phyloP scores from a whole-genome alignment of 2,888 invertebrate species.

The Caenorhabditis zanzibari region DNA sequence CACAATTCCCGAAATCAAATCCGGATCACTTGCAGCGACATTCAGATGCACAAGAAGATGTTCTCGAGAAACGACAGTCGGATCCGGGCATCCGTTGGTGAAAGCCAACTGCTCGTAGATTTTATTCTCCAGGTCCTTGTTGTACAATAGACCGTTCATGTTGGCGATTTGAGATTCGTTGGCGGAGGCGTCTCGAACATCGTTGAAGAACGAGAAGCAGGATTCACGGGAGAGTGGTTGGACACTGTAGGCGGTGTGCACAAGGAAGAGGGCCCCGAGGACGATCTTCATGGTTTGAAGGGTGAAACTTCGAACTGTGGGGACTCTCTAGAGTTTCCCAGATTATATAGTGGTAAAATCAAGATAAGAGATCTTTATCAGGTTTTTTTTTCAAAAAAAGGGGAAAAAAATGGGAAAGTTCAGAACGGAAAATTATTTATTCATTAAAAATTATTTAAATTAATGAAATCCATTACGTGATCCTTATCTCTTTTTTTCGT shows the following conservation, averaged over 20 bases:
- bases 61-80: background rate
- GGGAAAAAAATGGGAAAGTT: too few relatives aligned
- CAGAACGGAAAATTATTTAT: too few relatives aligned
- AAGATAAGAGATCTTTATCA: slow-evolving; percentile 2
- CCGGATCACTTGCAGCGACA: background rate
- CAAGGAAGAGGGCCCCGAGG: background rate
- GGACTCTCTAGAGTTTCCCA: background rate
- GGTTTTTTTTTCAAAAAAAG: too few relatives aligned
- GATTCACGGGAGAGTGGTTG: background rate
- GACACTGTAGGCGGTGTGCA: background rate
- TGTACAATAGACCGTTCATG: background rate
- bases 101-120: background rate
- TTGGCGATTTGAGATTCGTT: background rate
- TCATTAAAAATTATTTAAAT: too few relatives aligned
- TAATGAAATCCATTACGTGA: too few relatives aligned
- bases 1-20: background rate
- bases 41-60: background rate
- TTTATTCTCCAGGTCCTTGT: background rate
- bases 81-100: background rate
- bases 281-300: background rate
- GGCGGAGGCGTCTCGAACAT: background rate
- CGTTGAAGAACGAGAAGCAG: background rate
- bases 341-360: background rate
- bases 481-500: too few relatives aligned
- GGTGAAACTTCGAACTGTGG: background rate